These are phyloP conservation scores for Drosophila melanosoma DNA, from an alignment of 2,888 invertebrate species.

Conservation along the genomic window DNA sequence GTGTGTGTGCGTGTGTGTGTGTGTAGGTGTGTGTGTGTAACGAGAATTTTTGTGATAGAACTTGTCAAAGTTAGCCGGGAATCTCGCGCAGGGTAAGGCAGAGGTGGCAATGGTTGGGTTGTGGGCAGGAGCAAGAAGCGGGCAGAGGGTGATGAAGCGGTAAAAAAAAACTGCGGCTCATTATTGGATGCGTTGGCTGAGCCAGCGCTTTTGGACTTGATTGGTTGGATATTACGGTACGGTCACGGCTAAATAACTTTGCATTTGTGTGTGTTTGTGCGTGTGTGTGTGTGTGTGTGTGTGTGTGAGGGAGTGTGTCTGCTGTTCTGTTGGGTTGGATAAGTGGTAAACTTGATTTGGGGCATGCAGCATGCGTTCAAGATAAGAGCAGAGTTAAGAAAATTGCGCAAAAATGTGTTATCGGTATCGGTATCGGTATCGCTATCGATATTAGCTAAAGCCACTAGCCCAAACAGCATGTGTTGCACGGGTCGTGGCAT, in stretches of 20 bases:
- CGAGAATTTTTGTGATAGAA: conserved; percentile 35
- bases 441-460: conserved; percentile 44
- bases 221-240: conserved; percentile 21
- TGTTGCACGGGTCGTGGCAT: conserved; percentile 34
- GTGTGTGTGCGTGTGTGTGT: conserved; percentile 24
- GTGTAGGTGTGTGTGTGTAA: conserved; percentile 10
- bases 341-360: conserved; percentile 6
- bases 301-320: conserved; percentile 8
- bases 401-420: conserved; percentile 39
- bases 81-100: conserved; percentile 4
- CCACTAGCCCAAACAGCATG: conserved; percentile 24
- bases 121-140: conserved; percentile 1
- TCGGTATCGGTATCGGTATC: conserved; percentile 22
- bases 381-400: conserved; percentile 47
- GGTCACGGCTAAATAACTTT: conserved; percentile 45
- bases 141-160: conserved; percentile 4
- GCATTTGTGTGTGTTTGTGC: conserved; percentile 4
- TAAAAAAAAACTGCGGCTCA: conserved; percentile 7
- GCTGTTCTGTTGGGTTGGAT: conserved; percentile 4
- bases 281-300: conserved; percentile 4
- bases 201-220: conserved; percentile 19
- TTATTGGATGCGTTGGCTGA: conserved; percentile 33
- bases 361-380: conserved; percentile 54
- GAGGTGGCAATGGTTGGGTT: conserved; percentile 1
- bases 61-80: conserved; percentile 49